Conservation (phyloP, 2,113 vertebrate species). For the Dendrocopos noguchii region DNA sequence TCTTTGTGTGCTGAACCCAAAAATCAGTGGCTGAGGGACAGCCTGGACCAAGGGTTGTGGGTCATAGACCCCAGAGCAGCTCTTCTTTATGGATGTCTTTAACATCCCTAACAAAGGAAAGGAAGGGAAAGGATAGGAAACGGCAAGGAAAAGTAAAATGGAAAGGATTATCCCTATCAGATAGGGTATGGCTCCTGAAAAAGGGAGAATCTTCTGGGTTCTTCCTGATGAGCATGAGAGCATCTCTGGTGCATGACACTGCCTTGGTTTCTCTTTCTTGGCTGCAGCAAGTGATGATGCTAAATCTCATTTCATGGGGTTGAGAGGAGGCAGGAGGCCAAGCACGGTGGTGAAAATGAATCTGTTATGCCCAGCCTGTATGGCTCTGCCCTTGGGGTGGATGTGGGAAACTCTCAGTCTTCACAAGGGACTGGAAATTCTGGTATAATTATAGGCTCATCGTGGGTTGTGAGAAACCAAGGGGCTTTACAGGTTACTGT, state of each 20-base stretch:
- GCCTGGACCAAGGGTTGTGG: neutral
- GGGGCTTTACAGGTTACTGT: slow-evolving; percentile 50
- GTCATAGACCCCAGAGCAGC: accelerated
- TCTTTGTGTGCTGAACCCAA: neutral
- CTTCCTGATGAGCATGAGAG: neutral
- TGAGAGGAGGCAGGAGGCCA: neutral
- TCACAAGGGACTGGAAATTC: slow-evolving; percentile 48
- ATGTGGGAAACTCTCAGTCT: slow-evolving; percentile 49
- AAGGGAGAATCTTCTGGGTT: neutral
- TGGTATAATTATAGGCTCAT: slow-evolving; percentile 41
- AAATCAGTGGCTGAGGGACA: neutral
- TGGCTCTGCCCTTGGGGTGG: neutral
- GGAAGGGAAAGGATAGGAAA: neutral
- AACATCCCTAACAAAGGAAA: neutral
- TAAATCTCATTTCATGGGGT: neutral
- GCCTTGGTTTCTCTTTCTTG: neutral
- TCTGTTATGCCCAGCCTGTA: neutral
- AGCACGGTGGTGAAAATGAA: neutral
- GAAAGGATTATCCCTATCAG: accelerated
- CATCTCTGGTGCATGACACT: accelerated
- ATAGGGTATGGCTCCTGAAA: neutral
- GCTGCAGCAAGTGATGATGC: accelerated
- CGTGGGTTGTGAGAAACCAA: slow-evolving; percentile 61
- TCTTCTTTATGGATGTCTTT: accelerated
- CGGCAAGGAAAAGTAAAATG: neutral